Percentiles rank a stretch among this genome's conserved stretches.
These are phyloP conservation scores for Harmothoe impar DNA, from an alignment of 2,888 invertebrate species.

Conservation along the genomic window DNA sequence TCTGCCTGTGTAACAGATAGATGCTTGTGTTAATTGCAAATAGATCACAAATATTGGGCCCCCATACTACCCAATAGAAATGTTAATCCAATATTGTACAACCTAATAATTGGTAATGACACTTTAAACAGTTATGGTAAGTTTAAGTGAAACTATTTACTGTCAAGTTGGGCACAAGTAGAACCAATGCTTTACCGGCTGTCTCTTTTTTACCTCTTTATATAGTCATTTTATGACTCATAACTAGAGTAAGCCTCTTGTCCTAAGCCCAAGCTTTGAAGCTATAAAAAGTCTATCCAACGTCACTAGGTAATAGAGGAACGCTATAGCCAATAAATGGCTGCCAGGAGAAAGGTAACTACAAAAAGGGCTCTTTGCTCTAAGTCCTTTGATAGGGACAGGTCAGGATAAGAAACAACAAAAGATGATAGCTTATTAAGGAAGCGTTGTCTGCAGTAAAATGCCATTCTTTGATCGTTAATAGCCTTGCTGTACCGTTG, in stretches of 20 bases:
- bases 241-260: constrained; percentile 18
- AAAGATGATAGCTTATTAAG: no score
- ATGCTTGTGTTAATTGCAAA: no score
- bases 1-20: no score
- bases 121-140: no score
- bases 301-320: background rate
- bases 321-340: background rate
- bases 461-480: no score
- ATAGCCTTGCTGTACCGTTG: no score
- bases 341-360: background rate
- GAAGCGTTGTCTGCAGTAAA: no score
- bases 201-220: background rate
- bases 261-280: background rate
- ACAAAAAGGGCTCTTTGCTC: background rate
- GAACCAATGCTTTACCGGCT: background rate
- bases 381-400: background rate
- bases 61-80: no score
- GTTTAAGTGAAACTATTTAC: no score
- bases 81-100: no score
- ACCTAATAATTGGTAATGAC: no score
- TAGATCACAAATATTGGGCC: no score
- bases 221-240: background rate
- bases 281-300: background rate
- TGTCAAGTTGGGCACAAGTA: background rate
- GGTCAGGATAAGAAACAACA: background rate